Conservation (phyloP, 2,888 invertebrate species). For the Ophioninae sp. region DNA sequence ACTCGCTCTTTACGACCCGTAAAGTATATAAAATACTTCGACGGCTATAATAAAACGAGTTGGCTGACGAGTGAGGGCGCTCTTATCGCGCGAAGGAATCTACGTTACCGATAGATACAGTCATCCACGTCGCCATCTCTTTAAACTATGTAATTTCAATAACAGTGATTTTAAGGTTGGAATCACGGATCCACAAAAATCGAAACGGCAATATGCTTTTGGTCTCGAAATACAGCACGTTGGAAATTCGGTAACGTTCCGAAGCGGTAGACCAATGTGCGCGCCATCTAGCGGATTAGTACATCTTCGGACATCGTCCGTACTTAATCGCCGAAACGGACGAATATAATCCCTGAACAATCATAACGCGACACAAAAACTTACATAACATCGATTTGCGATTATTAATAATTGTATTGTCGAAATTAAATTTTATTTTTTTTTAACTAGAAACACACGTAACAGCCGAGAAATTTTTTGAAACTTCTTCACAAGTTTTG, state of each 20-base stretch:
- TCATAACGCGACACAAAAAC: no score
- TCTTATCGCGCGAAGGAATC: conserved; percentile 1
- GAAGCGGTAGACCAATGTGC: no score
- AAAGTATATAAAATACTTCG: conserved; percentile 8
- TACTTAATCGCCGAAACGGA: no score
- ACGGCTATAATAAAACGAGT: conserved; percentile 8
- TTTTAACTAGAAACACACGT: no score
- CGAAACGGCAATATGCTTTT: background rate
- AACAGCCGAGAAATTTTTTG: no score
- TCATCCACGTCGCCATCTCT: background rate
- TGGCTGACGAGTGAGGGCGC: background rate
- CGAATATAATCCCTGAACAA: no score
- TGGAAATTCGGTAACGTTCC: no score
- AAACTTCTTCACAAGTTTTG: no score
- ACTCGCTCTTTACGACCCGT: background rate
- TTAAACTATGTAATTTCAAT: conserved; percentile 2
- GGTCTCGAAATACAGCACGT: background rate
- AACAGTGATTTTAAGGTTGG: conserved; percentile 6
- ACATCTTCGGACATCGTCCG: background rate
- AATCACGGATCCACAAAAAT: background rate
- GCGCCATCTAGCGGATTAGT: conserved; percentile 28
- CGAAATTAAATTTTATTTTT: no score
- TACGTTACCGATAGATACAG: conserved; percentile 4
- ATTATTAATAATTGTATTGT: no score
- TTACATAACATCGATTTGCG: no score